Evolutionary conservation across 2,113 vertebrate species (phyloP).

Genomic region (Lagopus leucura): DNA sequence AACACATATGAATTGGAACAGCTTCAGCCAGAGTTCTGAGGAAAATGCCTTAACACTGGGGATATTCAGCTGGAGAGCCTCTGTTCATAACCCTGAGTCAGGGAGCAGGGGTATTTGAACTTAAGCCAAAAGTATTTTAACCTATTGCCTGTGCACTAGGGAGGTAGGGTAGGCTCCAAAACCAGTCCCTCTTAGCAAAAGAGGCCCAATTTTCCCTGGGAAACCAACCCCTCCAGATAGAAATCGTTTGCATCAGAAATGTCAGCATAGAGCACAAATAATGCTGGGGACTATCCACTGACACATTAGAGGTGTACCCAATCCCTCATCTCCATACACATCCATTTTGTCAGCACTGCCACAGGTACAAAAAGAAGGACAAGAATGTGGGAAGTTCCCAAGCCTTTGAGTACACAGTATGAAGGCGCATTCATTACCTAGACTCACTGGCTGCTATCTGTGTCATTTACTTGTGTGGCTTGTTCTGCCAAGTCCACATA

Average conservation of each 20-base stretch:
- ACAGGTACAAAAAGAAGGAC: neutral
- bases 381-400: neutral
- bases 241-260: neutral
- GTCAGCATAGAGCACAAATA: neutral
- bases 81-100: fast-evolving
- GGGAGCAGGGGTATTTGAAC: neutral
- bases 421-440: neutral
- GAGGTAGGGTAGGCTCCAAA: neutral
- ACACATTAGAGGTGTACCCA: neutral
- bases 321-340: fast-evolving
- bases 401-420: neutral
- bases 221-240: neutral
- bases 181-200: neutral
- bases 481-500: slow-evolving; percentile 5
- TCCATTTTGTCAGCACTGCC: neutral
- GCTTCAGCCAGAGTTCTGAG: neutral
- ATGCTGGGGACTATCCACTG: neutral
- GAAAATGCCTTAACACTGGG: neutral
- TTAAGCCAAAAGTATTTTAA: neutral
- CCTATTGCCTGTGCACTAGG: neutral
- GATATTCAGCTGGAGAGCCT: neutral
- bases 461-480: neutral
- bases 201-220: neutral
- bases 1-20: neutral
- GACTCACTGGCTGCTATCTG: neutral